phyloP scores from a whole-genome alignment of 2,113 vertebrate genomes.

The Nycticryphes semicollaris region DNA sequence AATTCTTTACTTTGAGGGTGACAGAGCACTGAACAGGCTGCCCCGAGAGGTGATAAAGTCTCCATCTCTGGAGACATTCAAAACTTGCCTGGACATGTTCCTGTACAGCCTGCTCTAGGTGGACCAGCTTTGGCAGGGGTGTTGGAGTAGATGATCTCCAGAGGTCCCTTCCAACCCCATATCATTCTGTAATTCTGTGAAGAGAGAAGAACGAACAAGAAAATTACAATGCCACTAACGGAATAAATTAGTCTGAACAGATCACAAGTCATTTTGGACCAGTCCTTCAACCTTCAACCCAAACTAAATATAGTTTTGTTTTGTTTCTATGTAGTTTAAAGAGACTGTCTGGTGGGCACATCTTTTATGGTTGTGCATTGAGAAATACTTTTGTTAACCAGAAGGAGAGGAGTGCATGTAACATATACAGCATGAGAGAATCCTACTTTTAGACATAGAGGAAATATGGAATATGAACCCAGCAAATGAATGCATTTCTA shows the following conservation, averaged over 20 bases:
- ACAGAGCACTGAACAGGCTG: no score
- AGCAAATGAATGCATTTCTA: background rate
- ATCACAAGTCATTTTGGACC: background rate
- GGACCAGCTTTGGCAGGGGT: no score
- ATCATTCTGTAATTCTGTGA: no score
- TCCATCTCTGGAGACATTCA: no score
- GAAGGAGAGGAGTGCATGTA: background rate
- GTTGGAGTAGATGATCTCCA: no score
- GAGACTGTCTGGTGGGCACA: background rate
- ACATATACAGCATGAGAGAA: background rate
- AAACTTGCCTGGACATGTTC: no score
- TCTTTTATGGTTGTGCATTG: background rate
- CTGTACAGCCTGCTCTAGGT: no score
- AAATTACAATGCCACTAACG: background rate
- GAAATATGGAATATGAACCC: background rate
- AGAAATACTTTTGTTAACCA: background rate
- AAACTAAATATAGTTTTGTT: background rate
- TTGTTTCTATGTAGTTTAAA: background rate
- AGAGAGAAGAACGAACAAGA: background rate
- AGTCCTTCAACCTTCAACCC: background rate
- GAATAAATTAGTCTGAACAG: background rate
- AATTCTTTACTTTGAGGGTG: no score
- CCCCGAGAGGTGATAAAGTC: no score
- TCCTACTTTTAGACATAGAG: background rate
- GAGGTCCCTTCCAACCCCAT: no score